These are phyloP conservation scores for Ischnura elegans DNA, from an alignment of 2,888 invertebrate species.

Conservation along the genomic window DNA sequence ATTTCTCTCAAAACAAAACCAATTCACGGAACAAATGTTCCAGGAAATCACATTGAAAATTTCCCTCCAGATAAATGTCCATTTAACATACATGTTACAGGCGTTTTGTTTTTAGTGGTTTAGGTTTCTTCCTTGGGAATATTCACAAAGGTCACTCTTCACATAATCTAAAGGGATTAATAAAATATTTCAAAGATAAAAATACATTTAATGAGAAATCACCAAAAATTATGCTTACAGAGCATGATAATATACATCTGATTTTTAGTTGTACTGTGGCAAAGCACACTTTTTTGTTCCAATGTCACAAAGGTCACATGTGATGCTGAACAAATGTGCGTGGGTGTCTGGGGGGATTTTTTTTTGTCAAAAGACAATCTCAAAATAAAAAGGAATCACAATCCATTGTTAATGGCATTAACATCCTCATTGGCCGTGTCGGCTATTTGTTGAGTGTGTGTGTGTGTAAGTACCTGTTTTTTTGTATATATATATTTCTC, in stretches of 20 bases:
- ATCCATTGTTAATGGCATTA: slow-evolving; percentile 61
- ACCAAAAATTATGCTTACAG: slow-evolving; percentile 72
- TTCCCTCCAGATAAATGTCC: slow-evolving; percentile 70
- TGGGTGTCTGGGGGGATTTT: slow-evolving; percentile 64
- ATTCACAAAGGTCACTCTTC: slow-evolving; percentile 68
- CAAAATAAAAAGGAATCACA: slow-evolving; percentile 67
- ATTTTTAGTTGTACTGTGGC: slow-evolving; percentile 71
- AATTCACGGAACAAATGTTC: slow-evolving; percentile 70
- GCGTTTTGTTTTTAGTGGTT: slow-evolving; percentile 36
- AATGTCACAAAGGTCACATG: slow-evolving; percentile 61
- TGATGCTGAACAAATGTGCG: slow-evolving; percentile 68
- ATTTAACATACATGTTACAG: slow-evolving; percentile 68
- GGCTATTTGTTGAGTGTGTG: slow-evolving; percentile 58
- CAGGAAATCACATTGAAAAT: slow-evolving; percentile 70
- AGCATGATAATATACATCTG: slow-evolving; percentile 71
- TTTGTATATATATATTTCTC: slow-evolving; percentile 62
- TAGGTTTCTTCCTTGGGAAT: slow-evolving; percentile 52
- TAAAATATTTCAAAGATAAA: slow-evolving; percentile 73
- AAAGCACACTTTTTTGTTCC: slow-evolving; percentile 70
- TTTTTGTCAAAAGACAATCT: slow-evolving; percentile 66
- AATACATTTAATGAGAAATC: slow-evolving; percentile 73
- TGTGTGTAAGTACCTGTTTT: slow-evolving; percentile 39
- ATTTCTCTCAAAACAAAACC: slow-evolving; percentile 70
- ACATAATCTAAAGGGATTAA: slow-evolving; percentile 70
- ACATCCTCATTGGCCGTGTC: slow-evolving; percentile 46